phyloP scores from a whole-genome alignment of 2,113 vertebrate genomes.

The Atrichornis clamosus region DNA sequence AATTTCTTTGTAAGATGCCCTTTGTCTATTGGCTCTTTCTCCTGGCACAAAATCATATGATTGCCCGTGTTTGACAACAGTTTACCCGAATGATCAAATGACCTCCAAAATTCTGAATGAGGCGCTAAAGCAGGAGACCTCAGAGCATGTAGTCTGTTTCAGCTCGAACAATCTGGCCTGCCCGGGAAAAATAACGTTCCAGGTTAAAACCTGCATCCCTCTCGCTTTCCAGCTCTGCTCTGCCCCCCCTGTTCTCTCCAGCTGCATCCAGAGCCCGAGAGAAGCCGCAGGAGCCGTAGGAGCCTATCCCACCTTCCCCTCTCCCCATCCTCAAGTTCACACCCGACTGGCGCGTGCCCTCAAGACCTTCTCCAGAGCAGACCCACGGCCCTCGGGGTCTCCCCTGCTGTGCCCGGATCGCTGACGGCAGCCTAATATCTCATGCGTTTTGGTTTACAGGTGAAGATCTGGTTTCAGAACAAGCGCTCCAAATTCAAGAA shows the following conservation, averaged over 20 bases:
- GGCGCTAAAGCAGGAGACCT: not conserved
- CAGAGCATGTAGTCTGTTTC: not conserved
- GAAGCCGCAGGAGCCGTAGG: not conserved
- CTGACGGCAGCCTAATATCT: not conserved
- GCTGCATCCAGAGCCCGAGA: not conserved
- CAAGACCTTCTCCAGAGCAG: not conserved
- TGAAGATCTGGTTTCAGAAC: conserved; percentile 99
- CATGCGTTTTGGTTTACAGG: conserved; percentile 74
- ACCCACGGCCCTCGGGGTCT: not conserved
- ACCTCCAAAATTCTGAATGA: conserved; percentile 7
- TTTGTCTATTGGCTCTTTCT: conserved; percentile 45
- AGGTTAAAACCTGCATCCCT: not conserved
- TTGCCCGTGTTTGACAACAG: conserved; percentile 34
- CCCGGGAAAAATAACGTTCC: not conserved
- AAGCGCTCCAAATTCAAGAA: conserved; percentile 99
- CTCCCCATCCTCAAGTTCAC: not conserved
- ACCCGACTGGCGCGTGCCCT: not conserved
- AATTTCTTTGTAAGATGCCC: conserved; percentile 14
- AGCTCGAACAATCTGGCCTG: not conserved
- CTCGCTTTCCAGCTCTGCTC: not conserved
- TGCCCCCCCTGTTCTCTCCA: not conserved
- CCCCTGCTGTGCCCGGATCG: not conserved
- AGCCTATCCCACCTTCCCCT: not conserved
- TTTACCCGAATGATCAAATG: conserved; percentile 7
- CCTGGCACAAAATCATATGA: conserved; percentile 9